Evolutionary conservation across 2,888 invertebrate species (phyloP), one percentile per base, ranked within the genome.

Genomic region (Meiosimyza decipiens): DNA sequence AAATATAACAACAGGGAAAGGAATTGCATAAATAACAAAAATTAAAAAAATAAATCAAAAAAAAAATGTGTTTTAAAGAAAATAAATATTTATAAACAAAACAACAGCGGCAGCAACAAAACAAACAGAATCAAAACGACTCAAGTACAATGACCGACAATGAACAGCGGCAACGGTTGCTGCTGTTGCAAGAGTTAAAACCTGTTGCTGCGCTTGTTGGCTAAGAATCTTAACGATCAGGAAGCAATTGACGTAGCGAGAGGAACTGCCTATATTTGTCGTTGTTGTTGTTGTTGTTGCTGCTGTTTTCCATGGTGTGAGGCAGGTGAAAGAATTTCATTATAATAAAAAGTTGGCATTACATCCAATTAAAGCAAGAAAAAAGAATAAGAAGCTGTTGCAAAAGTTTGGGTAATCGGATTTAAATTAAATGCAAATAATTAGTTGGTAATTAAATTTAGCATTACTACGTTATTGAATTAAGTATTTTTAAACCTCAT

Each of bases 81-180:
- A 52, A 66, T 54, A 66, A 66, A 52, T 54, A 52, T 63, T 62
- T 15, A 64, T 64, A 67, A 67, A 54, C 40, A 55, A 54, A 54
- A 67, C 51, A 28, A 9, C 22, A 65, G 28, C 13, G 22, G 11
- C 18, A 49, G 13, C 28, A 54, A 66, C 28, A 62, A 62, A 40
- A n/a, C 16, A 18, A 66, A 54, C 40, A 66, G 47, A 64, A 64
- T 50, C 28, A 50, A 50, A 62, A n/a, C 50, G 40, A 69, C 54
- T 57, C 68, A 68, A 68, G 68, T 57, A 57, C 68, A 68, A 68
- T 59, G 68, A 68, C 68, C 68, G 68, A 18, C 68, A 68, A 57
- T 68, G 68, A 68, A 67, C 55, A 40, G 47, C 22, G 12, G 11
- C 50, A 64, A 50, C 16, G 40, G 11, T 6, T 16, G n/a, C 51